These are phyloP conservation scores for Taenaris catops DNA, from an alignment of 2,888 invertebrate genomes.

Conservation along the genomic window DNA sequence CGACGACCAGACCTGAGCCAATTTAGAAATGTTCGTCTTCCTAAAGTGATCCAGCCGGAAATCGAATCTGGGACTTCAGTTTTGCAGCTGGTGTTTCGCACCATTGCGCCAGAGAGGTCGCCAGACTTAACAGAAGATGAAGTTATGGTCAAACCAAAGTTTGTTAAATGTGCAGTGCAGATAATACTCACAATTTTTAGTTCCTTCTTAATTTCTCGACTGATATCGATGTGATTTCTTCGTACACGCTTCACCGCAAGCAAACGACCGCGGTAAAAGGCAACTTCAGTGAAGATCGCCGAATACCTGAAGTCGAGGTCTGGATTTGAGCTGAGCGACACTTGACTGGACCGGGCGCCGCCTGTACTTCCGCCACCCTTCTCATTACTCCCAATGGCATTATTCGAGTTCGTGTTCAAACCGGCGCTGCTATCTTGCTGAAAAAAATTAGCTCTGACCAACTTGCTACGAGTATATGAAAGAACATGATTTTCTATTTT, in stretches of 20 bases:
- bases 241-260: slow-evolving; percentile 92
- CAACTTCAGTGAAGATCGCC: slow-evolving; percentile 94
- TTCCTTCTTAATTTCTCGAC: slow-evolving; percentile 94
- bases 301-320: slow-evolving; percentile 95
- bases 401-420: slow-evolving; percentile 91
- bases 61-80: no score
- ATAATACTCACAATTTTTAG: slow-evolving; percentile 87
- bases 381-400: slow-evolving; percentile 79
- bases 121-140: no score
- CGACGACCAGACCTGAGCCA: no score
- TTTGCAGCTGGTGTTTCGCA: no score
- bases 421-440: slow-evolving; percentile 81
- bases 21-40: no score
- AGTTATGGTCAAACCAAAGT: no score
- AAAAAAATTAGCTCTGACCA: slow-evolving; percentile 75
- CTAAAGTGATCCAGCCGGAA: no score
- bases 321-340: slow-evolving; percentile 94
- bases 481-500: no score
- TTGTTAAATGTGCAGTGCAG: no score
- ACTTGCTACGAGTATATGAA: no score
- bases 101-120: no score
- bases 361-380: slow-evolving; percentile 48
- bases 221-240: slow-evolving; percentile 93
- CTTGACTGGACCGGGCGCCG: slow-evolving; percentile 89
- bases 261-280: slow-evolving; percentile 91